These are phyloP conservation scores for Trachelus troglodyta DNA, from an alignment of 2,888 invertebrate species.

Conservation along the genomic window DNA sequence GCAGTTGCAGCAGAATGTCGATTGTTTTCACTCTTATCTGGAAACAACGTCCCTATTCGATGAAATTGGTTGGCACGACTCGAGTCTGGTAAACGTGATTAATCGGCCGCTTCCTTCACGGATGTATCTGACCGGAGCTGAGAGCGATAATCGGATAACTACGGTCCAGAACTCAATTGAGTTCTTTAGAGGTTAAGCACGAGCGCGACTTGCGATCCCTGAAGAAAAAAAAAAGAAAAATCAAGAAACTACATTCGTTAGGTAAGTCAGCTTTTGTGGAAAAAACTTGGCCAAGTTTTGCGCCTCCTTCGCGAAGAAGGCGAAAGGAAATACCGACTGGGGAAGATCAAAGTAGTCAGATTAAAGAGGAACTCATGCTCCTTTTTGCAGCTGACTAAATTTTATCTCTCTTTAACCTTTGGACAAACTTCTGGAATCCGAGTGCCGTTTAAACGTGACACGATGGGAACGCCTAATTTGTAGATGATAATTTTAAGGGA, in stretches of 20 bases:
- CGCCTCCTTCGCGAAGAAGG: slow-evolving; percentile 7
- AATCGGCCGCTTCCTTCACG: slow-evolving; percentile 49
- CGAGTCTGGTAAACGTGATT: slow-evolving; percentile 52
- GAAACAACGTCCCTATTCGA: slow-evolving; percentile 55
- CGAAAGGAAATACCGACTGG: neutral
- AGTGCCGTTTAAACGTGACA: too few species aligned
- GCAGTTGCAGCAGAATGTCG: slow-evolving; percentile 32
- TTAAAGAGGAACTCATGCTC: too few species aligned
- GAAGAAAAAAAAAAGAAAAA: neutral
- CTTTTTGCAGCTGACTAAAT: too few species aligned
- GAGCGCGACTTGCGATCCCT: slow-evolving; percentile 1
- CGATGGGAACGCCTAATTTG: too few species aligned
- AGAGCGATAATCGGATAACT: slow-evolving; percentile 56
- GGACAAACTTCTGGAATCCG: too few species aligned
- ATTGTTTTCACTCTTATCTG: slow-evolving; percentile 50
- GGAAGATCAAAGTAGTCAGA: too few species aligned
- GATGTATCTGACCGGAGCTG: slow-evolving; percentile 33
- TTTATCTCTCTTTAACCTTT: too few species aligned
- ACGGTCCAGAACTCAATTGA: slow-evolving; percentile 53
- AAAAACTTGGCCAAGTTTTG: too few species aligned
- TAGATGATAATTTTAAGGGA: too few species aligned
- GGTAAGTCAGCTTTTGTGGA: slow-evolving; percentile 2
- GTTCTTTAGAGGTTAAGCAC: slow-evolving; percentile 25
- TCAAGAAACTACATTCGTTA: slow-evolving; percentile 33
- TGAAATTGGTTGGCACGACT: slow-evolving; percentile 54